Percentiles rank a stretch among this genome's conserved stretches.
Conservation (phyloP, 23 tunicate species). For the Halocynthia roretzi region DNA sequence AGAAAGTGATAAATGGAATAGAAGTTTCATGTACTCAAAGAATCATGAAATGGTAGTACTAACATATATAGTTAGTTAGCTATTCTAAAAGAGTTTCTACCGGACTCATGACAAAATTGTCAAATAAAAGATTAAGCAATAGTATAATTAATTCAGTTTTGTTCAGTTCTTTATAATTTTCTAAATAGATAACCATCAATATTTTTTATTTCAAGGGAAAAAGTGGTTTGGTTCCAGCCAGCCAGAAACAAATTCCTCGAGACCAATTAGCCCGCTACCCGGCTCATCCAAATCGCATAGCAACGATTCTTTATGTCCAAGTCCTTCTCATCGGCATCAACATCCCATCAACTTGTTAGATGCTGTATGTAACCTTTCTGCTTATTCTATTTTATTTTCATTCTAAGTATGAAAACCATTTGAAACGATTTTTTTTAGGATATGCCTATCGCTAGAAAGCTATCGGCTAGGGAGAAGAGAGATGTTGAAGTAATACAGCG, state of each 20-base stretch:
- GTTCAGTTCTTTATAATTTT: too few species aligned
- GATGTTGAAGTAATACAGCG: constrained; percentile 90
- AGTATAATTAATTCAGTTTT: too few species aligned
- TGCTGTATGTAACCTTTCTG: constrained; percentile 25
- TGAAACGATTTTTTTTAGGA: constrained; percentile 4
- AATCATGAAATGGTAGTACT: too few species aligned
- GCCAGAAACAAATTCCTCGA: not conserved
- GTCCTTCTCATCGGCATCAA: constrained; percentile 18
- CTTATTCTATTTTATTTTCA: not conserved
- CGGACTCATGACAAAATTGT: too few species aligned
- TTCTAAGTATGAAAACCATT: not conserved
- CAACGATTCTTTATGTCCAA: constrained; percentile 1
- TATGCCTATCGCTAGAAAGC: constrained; percentile 58
- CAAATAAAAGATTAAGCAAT: too few species aligned
- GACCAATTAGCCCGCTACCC: not conserved
- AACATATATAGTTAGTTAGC: too few species aligned
- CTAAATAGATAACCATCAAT: not conserved
- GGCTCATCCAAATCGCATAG: not conserved
- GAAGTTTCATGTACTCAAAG: too few species aligned
- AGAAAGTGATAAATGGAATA: too few species aligned
- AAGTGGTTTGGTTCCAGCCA: constrained; percentile 5
- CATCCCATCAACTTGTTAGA: constrained; percentile 51
- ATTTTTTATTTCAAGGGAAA: not conserved
- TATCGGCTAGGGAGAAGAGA: constrained; percentile 67
- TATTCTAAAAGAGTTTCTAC: too few species aligned